Evolutionary conservation across 1,140 invertebrate species (phyloP).

Genomic region (Aricia agestis): DNA sequence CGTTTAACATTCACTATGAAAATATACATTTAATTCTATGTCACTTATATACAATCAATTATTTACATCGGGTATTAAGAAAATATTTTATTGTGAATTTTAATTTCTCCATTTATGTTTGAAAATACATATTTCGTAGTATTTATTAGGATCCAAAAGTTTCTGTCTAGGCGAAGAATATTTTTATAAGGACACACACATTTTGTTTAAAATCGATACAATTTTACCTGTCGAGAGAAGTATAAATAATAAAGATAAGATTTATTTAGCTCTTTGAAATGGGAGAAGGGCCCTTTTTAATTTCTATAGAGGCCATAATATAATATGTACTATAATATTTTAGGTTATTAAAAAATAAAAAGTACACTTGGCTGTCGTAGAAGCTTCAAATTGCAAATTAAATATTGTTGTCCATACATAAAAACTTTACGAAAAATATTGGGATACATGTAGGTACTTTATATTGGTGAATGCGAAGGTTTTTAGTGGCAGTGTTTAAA

Average conservation of each 20-base stretch:
- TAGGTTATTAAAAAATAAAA: too few relatives aligned
- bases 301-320: too few relatives aligned
- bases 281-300: too few relatives aligned
- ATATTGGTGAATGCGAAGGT: background rate
- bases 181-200: background rate
- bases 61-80: conserved; percentile 56
- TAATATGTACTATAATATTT: too few relatives aligned
- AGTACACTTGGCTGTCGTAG: too few relatives aligned
- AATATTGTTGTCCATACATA: too few relatives aligned
- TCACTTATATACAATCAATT: conserved; percentile 51
- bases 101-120: conserved; percentile 20
- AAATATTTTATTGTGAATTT: conserved; percentile 35
- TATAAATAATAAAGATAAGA: too few relatives aligned
- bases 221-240: too few relatives aligned
- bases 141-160: background rate
- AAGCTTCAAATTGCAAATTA: too few relatives aligned
- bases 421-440: too few relatives aligned
- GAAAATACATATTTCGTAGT: conserved; percentile 16
- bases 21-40: conserved; percentile 68
- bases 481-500: background rate
- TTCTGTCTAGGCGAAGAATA: background rate
- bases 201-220: background rate
- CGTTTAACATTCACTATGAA: conserved; percentile 72
- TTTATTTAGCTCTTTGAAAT: too few relatives aligned
- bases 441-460: too few relatives aligned